These are phyloP conservation scores for Herpetotheres cachinnans DNA, from an alignment of 2,113 vertebrate species.

Conservation along the genomic window DNA sequence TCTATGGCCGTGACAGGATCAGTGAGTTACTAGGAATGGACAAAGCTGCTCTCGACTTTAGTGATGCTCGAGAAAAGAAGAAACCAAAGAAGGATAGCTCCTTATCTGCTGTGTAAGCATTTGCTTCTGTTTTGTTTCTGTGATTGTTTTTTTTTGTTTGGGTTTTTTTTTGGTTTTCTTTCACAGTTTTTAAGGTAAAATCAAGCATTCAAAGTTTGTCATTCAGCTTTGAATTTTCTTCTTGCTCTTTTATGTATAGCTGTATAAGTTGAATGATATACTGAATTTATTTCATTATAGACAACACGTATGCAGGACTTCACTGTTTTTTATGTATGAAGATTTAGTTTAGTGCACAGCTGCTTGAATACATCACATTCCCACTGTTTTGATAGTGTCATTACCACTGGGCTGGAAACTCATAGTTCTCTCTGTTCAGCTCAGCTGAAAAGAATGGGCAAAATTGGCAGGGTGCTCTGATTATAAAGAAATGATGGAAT, in stretches of 20 bases:
- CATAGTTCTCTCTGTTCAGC: background rate
- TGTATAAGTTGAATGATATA: background rate
- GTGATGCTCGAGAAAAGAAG: conserved; percentile 89
- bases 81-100: conserved; percentile 95
- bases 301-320: background rate
- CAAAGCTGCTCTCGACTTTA: conserved; percentile 95
- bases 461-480: background rate
- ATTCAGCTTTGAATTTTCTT: background rate
- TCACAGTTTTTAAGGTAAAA: fast-evolving
- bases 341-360: background rate
- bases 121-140: background rate
- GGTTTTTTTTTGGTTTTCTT: background rate
- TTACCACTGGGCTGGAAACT: background rate
- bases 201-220: background rate
- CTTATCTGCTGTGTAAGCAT: conserved; percentile 89
- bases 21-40: conserved; percentile 95
- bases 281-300: background rate
- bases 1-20: conserved; percentile 94
- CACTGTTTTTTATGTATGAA: background rate
- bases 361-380: background rate
- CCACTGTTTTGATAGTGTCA: background rate
- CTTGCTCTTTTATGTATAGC: background rate
- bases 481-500: background rate
- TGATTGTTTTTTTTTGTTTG: background rate
- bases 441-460: background rate